A percentile compares a stretch with the other conserved stretches of the same genome.
Evolutionary conservation across 2,113 vertebrate genomes (phyloP).

Genomic region (Naja naja): DNA sequence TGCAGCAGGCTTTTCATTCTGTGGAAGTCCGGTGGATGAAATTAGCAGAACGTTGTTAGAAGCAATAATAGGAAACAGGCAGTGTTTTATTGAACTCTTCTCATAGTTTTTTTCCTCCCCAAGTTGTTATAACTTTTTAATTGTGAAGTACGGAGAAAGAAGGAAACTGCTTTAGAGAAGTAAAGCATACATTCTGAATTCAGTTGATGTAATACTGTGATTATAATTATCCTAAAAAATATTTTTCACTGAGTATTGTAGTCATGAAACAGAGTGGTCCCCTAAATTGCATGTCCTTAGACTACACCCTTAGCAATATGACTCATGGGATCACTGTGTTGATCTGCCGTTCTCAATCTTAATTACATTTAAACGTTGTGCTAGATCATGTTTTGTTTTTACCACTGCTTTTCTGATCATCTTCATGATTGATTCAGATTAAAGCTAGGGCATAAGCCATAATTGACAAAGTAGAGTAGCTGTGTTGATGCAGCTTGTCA

Average conservation of each 20-base stretch:
- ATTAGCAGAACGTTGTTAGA: slow-evolving; percentile 44
- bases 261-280: neutral
- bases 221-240: neutral
- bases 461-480: neutral
- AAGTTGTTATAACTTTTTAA: neutral
- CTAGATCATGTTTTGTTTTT: neutral
- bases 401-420: neutral
- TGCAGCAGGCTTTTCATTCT: slow-evolving; percentile 42
- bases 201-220: neutral
- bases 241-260: neutral
- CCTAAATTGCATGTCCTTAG: neutral
- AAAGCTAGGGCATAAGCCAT: neutral
- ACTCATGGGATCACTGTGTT: neutral
- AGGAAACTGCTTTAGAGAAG: neutral
- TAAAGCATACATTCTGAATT: neutral
- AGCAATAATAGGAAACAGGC: slow-evolving; percentile 11
- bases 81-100: slow-evolving; percentile 38
- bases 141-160: accelerated
- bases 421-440: neutral
- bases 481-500: neutral
- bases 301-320: neutral
- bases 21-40: slow-evolving; percentile 32
- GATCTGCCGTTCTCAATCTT: neutral
- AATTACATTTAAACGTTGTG: neutral
- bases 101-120: neutral